Base-by-base conservation (phyloP, 2,888 invertebrate genomes). In the Xanthorhoe spadicearia region DNA sequence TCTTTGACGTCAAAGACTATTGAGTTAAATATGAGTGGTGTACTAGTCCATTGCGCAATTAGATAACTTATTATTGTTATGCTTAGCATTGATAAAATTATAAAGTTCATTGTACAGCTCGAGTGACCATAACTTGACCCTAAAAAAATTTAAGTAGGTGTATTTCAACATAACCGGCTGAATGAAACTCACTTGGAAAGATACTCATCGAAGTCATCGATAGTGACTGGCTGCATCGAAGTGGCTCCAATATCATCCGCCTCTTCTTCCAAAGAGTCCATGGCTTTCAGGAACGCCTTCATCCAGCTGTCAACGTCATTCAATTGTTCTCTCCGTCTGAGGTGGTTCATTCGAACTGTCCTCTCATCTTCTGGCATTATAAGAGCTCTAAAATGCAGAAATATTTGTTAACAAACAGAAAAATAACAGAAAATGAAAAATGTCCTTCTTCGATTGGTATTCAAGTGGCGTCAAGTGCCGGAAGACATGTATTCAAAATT, bases 321-420 rank as follows among this genome's bases (percentile, higher is more conserved):
- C 48, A 96, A 93, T 80, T 96, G 95, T 81, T 98, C 98, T 7
- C 98, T 94, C 51, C 96, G 94, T 65, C 97, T 93, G 48, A 98
- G 89, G 79, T 97, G 96, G 77, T 97, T 97, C 97, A 98, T 98
- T 51, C 98, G 95, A 3, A 98, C 94, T 17, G 95, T 96, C 15
- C 97, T 92, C 83, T 98, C 98, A 79, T 98, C 98, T 81, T 97
- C 97, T 0, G 97, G 97, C 98, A 98, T 98, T 58, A 97, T 97
- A 0, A 98, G 89, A 0, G 98, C 98, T 81, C 96, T 95, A 84
- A 2, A 83, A 83, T 5, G 6, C 0, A 13, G 2, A 32, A 35
- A 32, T 32, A 8, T 28, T 18, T 50, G 49, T 35, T 5, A 10
- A 28, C 48, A 56, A 48, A 48, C 48, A 48, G 48, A 8, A 48